These are phyloP conservation scores for Heliconius nattereri DNA, from an alignment of 1,140 invertebrate species.

Conservation along the genomic window DNA sequence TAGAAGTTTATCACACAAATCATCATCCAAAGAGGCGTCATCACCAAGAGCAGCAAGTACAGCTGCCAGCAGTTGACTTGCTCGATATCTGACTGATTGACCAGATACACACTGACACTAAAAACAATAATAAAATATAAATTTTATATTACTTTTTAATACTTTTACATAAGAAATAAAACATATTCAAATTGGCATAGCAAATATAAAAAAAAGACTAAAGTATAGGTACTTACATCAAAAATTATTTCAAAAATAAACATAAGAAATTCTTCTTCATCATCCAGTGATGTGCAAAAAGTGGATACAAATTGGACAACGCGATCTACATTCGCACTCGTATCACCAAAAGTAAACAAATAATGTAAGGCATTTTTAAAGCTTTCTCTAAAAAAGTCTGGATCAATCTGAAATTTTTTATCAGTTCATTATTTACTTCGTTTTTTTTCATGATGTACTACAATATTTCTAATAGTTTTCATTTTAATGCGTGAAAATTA, in stretches of 20 bases:
- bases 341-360: conserved; percentile 82
- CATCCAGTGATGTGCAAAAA: conserved; percentile 83
- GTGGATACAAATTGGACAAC: conserved; percentile 85
- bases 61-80: conserved; percentile 89
- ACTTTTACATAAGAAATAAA: neutral
- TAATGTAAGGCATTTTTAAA: conserved; percentile 82
- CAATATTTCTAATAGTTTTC: neutral
- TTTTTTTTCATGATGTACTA: neutral
- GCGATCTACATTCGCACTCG: conserved; percentile 84
- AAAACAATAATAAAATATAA: conserved; percentile 29
- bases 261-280: conserved; percentile 80
- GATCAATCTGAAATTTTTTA: conserved; percentile 65
- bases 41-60: conserved; percentile 88
- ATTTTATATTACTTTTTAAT: too few species aligned
- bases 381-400: conserved; percentile 77
- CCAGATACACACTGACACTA: conserved; percentile 83
- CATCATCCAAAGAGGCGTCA: conserved; percentile 89
- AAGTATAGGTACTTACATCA: conserved; percentile 61
- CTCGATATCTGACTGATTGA: conserved; percentile 85
- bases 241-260: conserved; percentile 82
- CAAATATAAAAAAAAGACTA: neutral
- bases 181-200: neutral
- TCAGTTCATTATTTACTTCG: too few species aligned
- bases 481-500: neutral
- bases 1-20: conserved; percentile 87